Conservation (phyloP, 2,888 invertebrate species). For the Drosophila lacicola region DNA sequence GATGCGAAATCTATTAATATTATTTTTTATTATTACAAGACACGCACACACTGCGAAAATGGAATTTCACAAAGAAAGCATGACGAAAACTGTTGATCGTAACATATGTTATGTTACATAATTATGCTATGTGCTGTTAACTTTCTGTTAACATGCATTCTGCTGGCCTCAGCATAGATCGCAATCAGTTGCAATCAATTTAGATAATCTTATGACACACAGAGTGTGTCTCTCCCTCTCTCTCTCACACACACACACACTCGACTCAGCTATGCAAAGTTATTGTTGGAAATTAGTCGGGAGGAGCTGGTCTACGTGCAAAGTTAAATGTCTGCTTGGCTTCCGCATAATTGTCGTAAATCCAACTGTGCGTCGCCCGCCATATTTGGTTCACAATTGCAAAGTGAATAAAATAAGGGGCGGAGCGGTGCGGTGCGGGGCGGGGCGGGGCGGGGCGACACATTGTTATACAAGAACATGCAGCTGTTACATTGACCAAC, state of each 20-base stretch:
- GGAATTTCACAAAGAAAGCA: too few species aligned
- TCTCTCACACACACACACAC: not conserved
- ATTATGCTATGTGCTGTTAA: too few species aligned
- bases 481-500: constrained; percentile 9
- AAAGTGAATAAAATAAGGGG: constrained; percentile 2
- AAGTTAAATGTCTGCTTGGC: constrained; percentile 37
- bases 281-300: constrained; percentile 12
- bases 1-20: too few species aligned
- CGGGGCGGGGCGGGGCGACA: not conserved
- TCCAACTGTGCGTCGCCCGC: constrained; percentile 17
- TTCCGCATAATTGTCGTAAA: constrained; percentile 46
- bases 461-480: not conserved
- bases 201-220: constrained; percentile 24
- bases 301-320: constrained; percentile 25
- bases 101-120: too few species aligned
- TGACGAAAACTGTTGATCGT: too few species aligned
- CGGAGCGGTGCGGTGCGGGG: not conserved
- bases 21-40: too few species aligned
- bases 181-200: constrained; percentile 6
- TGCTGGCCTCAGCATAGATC: not conserved
- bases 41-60: too few species aligned
- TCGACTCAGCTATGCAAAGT: not conserved
- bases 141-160: too few species aligned
- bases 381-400: constrained; percentile 50
- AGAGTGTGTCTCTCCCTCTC: too few species aligned